Evolutionary conservation across 2,113 vertebrate genomes (phyloP).

Genomic region (Euleptes europaea): DNA sequence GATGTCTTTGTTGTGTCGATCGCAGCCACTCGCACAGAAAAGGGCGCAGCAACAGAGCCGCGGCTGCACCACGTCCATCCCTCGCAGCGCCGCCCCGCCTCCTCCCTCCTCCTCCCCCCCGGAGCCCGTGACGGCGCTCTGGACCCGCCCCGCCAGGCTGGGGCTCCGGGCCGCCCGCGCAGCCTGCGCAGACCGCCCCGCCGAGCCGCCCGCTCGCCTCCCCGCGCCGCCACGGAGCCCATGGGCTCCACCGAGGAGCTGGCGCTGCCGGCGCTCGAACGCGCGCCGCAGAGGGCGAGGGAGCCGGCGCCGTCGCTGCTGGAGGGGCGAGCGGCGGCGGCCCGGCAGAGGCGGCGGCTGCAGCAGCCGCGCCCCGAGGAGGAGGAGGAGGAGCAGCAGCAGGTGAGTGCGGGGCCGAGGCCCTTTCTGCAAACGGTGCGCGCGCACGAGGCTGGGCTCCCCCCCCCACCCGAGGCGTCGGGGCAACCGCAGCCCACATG

Average conservation of each 20-base stretch:
- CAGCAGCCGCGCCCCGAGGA: constrained; percentile 28
- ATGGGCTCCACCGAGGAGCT: constrained; percentile 66
- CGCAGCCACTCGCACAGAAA: too few species aligned
- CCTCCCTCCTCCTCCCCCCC: neutral
- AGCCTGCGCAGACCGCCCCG: neutral
- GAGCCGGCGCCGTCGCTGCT: constrained; percentile 18
- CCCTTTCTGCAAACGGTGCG: neutral
- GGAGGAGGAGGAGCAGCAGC: neutral
- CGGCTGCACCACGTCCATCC: too few species aligned
- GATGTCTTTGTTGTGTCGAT: too few species aligned
- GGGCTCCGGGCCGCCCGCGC: neutral
- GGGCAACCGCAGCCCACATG: neutral
- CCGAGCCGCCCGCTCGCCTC: too few species aligned
- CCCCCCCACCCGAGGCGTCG: too few species aligned
- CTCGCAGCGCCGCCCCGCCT: neutral
- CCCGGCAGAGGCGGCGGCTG: constrained; percentile 9
- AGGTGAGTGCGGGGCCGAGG: neutral
- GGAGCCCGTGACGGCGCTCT: constrained; percentile 13
- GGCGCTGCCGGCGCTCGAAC: constrained; percentile 8
- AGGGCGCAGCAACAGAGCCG: too few species aligned
- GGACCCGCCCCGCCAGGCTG: constrained; percentile 39
- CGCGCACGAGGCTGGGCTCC: neutral
- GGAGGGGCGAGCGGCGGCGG: neutral
- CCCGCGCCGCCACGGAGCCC: neutral
- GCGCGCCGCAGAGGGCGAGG: constrained; percentile 28